Evolutionary conservation across 2,113 vertebrate species (phyloP).

Genomic region (Pelobates fuscus): DNA sequence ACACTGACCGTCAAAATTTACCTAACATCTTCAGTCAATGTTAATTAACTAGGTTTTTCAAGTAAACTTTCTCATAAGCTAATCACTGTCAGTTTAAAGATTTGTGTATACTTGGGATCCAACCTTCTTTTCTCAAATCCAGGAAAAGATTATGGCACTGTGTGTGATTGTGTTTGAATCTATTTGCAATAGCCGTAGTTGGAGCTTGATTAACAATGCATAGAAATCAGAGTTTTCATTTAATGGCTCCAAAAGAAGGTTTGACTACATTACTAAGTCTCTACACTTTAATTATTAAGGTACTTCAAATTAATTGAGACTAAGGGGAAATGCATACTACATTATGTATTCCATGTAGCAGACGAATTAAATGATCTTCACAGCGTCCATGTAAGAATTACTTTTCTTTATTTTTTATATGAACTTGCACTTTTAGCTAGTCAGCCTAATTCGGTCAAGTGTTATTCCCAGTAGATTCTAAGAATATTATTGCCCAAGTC

Average conservation of each 20-base stretch:
- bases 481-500: too few species aligned
- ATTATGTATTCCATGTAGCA: conserved; percentile 3
- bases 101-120: conserved; percentile 24
- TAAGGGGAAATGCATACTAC: conserved; percentile 20
- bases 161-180: conserved; percentile 64
- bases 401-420: too few species aligned
- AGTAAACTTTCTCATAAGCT: conserved; percentile 30
- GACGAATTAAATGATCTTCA: conserved; percentile 1
- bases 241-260: not conserved
- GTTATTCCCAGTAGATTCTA: too few species aligned
- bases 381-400: not conserved
- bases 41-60: conserved; percentile 30
- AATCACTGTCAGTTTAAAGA: not conserved
- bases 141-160: conserved; percentile 11
- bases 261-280: conserved; percentile 39
- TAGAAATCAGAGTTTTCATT: conserved; percentile 17
- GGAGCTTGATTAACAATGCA: conserved; percentile 77
- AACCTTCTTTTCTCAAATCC: conserved; percentile 2
- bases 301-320: conserved; percentile 46
- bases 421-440: too few species aligned
- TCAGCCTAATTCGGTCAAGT: too few species aligned
- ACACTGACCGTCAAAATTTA: not conserved
- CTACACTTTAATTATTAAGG: conserved; percentile 40
- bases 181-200: conserved; percentile 73
- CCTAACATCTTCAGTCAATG: not conserved